phyloP scores from a whole-genome alignment of 2,113 vertebrate genomes.

The Neotoma lepida region DNA sequence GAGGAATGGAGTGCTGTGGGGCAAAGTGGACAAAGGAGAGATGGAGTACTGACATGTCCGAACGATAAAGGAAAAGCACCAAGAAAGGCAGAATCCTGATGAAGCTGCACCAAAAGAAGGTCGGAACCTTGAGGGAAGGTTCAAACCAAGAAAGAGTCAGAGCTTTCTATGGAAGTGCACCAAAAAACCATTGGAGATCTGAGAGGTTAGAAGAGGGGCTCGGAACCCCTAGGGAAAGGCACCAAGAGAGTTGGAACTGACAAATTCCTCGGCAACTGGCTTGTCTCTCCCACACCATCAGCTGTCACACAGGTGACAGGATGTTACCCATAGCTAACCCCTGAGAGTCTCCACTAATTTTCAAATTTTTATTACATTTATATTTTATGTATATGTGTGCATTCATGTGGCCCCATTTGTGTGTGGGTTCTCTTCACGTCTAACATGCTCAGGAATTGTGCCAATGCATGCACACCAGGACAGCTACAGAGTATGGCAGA shows the following conservation, averaged over 20 bases:
- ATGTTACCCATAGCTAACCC: neutral
- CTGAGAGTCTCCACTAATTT: neutral
- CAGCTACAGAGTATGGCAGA: neutral
- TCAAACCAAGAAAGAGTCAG: neutral
- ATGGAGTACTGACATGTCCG: neutral
- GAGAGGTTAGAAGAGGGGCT: neutral
- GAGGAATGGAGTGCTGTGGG: neutral
- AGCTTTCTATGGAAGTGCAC: too few species aligned
- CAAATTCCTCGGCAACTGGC: too few species aligned
- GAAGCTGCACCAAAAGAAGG: neutral
- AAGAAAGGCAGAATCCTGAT: neutral
- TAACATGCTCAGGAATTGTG: neutral
- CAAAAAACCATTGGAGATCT: too few species aligned
- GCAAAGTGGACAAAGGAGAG: neutral
- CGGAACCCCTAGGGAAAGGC: neutral
- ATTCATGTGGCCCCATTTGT: neutral
- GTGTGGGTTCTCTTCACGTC: neutral
- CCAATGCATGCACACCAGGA: neutral
- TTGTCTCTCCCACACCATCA: neutral
- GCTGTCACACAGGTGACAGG: neutral
- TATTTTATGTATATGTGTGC: neutral
- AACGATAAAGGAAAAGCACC: neutral
- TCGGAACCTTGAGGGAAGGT: too few species aligned
- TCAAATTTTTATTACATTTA: neutral
- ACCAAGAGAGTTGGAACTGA: too few species aligned